Percentiles rank a stretch among this genome's conserved stretches.
Conservation (phyloP, 2,888 invertebrate genomes). For the Drosophila anceps region DNA sequence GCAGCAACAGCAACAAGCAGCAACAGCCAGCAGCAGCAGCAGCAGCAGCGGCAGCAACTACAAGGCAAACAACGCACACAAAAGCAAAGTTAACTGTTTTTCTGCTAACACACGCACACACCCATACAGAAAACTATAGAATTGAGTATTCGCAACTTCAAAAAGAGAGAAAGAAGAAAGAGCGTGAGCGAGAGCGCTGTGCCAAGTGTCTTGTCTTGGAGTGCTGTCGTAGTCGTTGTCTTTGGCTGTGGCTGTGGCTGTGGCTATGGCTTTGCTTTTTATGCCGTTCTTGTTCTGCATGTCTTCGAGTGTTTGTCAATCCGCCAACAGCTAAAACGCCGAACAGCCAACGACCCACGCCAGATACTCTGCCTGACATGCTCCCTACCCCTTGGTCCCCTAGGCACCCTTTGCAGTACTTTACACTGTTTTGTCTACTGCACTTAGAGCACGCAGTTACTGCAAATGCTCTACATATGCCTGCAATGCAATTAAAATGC, state of each 20-base stretch:
- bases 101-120: slow-evolving; percentile 58
- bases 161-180: slow-evolving; percentile 32
- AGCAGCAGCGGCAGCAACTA: slow-evolving; percentile 59
- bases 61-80: slow-evolving; percentile 67
- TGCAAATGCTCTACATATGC: slow-evolving; percentile 71
- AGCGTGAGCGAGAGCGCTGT: slow-evolving; percentile 26
- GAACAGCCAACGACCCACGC: slow-evolving; percentile 58
- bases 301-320: slow-evolving; percentile 67
- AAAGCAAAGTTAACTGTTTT: slow-evolving; percentile 72
- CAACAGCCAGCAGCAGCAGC: slow-evolving; percentile 62
- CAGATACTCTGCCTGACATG: slow-evolving; percentile 20
- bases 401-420: slow-evolving; percentile 6
- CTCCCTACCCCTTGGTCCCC: background rate
- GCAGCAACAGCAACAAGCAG: slow-evolving; percentile 53
- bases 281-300: slow-evolving; percentile 54
- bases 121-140: slow-evolving; percentile 19
- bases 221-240: slow-evolving; percentile 40
- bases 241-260: too few relatives aligned
- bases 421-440: slow-evolving; percentile 50
- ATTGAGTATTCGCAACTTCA: slow-evolving; percentile 64
- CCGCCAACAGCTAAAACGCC: slow-evolving; percentile 41
- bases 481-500: slow-evolving; percentile 66
- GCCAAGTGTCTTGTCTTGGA: slow-evolving; percentile 47
- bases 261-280: slow-evolving; percentile 47
- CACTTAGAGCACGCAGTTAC: slow-evolving; percentile 20